Base-by-base conservation (phyloP, 2,797 vertebrate species). In the Paguma larvata region DNA sequence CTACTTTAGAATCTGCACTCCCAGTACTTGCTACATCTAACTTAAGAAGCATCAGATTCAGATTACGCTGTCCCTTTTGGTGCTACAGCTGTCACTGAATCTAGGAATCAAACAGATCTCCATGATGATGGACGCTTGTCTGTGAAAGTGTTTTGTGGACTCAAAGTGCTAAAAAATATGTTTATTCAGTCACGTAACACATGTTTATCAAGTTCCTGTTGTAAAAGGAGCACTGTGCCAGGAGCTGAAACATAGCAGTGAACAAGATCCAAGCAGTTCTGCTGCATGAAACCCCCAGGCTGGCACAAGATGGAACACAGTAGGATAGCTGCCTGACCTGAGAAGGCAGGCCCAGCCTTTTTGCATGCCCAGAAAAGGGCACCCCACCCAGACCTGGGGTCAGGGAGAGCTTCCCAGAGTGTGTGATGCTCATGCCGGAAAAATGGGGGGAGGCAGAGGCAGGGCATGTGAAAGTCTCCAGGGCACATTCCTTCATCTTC, bases 181-280 rank as follows among this genome's bases (percentile, higher is more conserved):
- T 41, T 51, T 23, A 21, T 27, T 23, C 44, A 32, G 11, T 80
- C 56, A 15, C 0, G 16, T 38, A 72, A 6, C 13, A 1, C 15
- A 1, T 30, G 53, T 73, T 46, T 44, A 15, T 30, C 7, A 6
- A 62, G 56, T 14, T 19, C 46, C 27, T 19, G 8, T 34, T 63
- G 6, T 25, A 9, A 0, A 1, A 1, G 21, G 16, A 10, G 10
- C 30, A 15, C 0, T 1, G 14, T 0, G 0, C n/a, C 0, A 0
- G 15, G 72, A 85, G 12, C 59, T 65, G 25, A 48, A 23, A 44
- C 0, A 44, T 44, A 14, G 4, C 0, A 0, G 18, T 1, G 6
- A 78, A 3, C 4, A 13, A 51, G 11, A 25, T 7, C 11, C 2
- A 16, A 13, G 13, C 18, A 3, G 14, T 63, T 13, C 11, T 32